Evolutionary conservation across 2,797 vertebrate species (phyloP), one percentile per base, ranked within the genome.

Genomic region (Semotilus atromaculatus): DNA sequence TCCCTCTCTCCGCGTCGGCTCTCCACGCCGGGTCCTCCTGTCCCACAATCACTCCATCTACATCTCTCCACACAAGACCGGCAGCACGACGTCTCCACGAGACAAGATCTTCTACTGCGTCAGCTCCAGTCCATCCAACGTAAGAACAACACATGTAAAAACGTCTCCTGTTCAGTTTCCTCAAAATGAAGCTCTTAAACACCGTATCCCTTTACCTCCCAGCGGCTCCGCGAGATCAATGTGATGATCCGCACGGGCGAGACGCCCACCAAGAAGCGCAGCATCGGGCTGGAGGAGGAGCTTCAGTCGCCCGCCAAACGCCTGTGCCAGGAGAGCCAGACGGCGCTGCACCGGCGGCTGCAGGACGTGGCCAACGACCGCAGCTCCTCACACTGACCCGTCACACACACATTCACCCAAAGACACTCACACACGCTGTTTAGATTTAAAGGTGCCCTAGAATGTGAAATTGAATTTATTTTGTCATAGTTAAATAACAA

Each of bases 161-260:
- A 38, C 14, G 4, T 21, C 26, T 53, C 14, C 13, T 53, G 45
- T 68, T 80, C 21, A 68, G 29, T 23, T 58, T 81, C 16, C 13
- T 7, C 62, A 5, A 26, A 55, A 70, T 0, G 0, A 21, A 70
- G 21, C 26, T 51, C 60, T 48, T 16, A 36, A 68, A 68, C 18
- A 2, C 5, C 13, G 21, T n/a, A 14, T 38, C 43, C 4, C 51
- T 51, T 16, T 9, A 31, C 71, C 64, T 31, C 58, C 0, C 91
- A 99, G 98, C 96, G 95, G 79, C 94, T 99, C 86, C 96, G 95
- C 86, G 97, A 99, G 91, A 99, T 99, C 83, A 99, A 99, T 94
- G 96, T 96, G 84, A 98, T 99, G 98, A 96, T 99, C 82, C 94
- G 95, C 88, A 98, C 96, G 1, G 97, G 97, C 60, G 97, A 98